A percentile compares a stretch with the other conserved stretches of the same genome.
These are phyloP conservation scores for Drosophila testacea DNA, from an alignment of 2,888 invertebrate species.

Conservation along the genomic window DNA sequence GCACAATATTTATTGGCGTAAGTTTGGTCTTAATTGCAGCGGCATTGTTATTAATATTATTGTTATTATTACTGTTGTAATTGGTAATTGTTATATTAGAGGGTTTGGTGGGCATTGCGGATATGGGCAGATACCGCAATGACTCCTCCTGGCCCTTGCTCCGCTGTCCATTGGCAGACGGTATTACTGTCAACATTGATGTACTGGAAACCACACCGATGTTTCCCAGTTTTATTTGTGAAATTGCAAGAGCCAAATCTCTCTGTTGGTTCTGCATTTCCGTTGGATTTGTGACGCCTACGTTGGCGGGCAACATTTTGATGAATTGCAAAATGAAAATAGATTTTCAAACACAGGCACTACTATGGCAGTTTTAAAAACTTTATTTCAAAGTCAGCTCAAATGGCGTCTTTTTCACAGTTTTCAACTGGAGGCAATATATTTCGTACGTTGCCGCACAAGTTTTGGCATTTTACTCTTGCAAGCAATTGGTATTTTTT, in stretches of 20 bases:
- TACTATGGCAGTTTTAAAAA: constrained; percentile 21
- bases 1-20: constrained; percentile 41
- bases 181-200: constrained; percentile 1
- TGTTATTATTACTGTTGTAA: constrained; percentile 20
- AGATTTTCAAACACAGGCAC: constrained; percentile 4
- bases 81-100: constrained; percentile 40
- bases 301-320: constrained; percentile 59
- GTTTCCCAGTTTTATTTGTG: constrained; percentile 28
- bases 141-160: constrained; percentile 26
- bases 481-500: constrained; percentile 45
- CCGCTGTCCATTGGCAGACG: neutral
- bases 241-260: constrained; percentile 28
- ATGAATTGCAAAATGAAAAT: neutral
- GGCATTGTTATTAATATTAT: constrained; percentile 12
- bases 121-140: constrained; percentile 53
- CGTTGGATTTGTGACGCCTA: constrained; percentile 19
- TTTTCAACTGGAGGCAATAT: constrained; percentile 50
- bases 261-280: constrained; percentile 21
- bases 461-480: constrained; percentile 69
- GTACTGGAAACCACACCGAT: constrained; percentile 9
- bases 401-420: constrained; percentile 54
- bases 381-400: constrained; percentile 37
- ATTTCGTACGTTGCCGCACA: constrained; percentile 72
- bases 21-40: constrained; percentile 35
- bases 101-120: constrained; percentile 47